Percentiles rank a stretch among this genome's conserved stretches.
Conservation (phyloP, 2,888 invertebrate species). For the Euspilapteryx auroguttella region DNA sequence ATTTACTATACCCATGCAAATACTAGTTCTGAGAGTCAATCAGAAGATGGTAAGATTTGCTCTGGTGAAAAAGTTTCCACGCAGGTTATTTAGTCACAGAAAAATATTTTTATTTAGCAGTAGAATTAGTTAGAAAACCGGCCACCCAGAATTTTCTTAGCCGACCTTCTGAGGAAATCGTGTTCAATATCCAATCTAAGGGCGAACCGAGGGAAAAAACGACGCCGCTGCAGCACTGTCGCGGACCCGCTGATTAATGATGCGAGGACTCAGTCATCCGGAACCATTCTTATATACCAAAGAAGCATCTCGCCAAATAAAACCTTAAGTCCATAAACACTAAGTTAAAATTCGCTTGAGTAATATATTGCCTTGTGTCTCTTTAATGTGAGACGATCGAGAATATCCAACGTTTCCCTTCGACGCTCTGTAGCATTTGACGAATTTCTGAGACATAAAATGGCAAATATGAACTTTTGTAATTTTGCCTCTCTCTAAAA, state of each 20-base stretch:
- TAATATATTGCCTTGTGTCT: too few relatives aligned
- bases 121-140: constrained; percentile 15
- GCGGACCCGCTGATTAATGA: constrained; percentile 58
- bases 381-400: too few relatives aligned
- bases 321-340: too few relatives aligned
- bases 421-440: constrained; percentile 56
- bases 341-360: too few relatives aligned
- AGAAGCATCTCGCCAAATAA: constrained; percentile 1
- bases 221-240: constrained; percentile 44
- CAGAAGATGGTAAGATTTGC: too few relatives aligned
- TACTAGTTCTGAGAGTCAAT: too few relatives aligned
- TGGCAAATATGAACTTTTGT: constrained; percentile 3
- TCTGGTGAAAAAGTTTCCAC: too few relatives aligned
- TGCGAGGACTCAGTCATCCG: constrained; percentile 41
- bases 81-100: too few relatives aligned
- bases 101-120: neutral
- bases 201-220: constrained; percentile 53
- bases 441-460: constrained; percentile 46
- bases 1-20: too few relatives aligned
- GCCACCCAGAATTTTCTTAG: constrained; percentile 32
- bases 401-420: constrained; percentile 58
- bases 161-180: constrained; percentile 44
- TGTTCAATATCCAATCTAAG: constrained; percentile 56
- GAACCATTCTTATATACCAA: constrained; percentile 20
- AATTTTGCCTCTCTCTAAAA: too few relatives aligned